A percentile compares a stretch with the other conserved stretches of the same genome.
phyloP scores from a whole-genome alignment of 2,888 invertebrate species.

The Drosophila gaucha region DNA sequence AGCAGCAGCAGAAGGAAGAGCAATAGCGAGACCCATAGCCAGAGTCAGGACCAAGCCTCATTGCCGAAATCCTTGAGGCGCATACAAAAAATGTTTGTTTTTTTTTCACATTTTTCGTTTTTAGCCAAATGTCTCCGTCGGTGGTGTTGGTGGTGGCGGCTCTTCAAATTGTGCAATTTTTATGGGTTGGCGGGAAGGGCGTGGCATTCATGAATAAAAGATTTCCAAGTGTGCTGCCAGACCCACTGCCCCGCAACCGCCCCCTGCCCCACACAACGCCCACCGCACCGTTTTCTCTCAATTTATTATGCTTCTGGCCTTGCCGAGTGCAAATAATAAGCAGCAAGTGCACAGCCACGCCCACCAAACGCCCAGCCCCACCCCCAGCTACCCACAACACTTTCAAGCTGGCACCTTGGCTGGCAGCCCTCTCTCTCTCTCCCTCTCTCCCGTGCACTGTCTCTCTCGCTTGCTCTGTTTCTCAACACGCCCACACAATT shows the following conservation, averaged over 20 bases:
- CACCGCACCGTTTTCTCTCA: constrained; percentile 48
- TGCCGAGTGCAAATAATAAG: constrained; percentile 80
- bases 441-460: not conserved
- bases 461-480: not conserved
- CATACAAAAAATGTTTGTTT: constrained; percentile 4
- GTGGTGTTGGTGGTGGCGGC: constrained; percentile 35
- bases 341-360: constrained; percentile 76
- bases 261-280: not conserved
- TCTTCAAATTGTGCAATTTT: constrained; percentile 78
- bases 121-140: constrained; percentile 64
- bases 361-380: constrained; percentile 20
- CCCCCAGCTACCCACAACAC: constrained; percentile 7
- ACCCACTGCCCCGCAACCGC: not conserved
- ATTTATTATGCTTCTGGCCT: constrained; percentile 80
- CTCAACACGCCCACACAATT: constrained; percentile 70
- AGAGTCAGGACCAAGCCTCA: constrained; percentile 45
- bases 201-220: constrained; percentile 75
- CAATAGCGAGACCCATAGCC: constrained; percentile 13
- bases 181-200: constrained; percentile 44
- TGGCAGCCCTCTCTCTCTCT: not conserved
- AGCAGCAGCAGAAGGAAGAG: not conserved
- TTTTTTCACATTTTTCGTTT: constrained; percentile 29
- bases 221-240: constrained; percentile 65
- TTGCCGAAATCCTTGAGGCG: constrained; percentile 76
- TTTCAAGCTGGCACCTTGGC: constrained; percentile 47